A percentile compares a stretch with the other conserved stretches of the same genome.
Evolutionary conservation across 1,140 invertebrate genomes (phyloP).

Genomic region (Leptinotarsa texana): DNA sequence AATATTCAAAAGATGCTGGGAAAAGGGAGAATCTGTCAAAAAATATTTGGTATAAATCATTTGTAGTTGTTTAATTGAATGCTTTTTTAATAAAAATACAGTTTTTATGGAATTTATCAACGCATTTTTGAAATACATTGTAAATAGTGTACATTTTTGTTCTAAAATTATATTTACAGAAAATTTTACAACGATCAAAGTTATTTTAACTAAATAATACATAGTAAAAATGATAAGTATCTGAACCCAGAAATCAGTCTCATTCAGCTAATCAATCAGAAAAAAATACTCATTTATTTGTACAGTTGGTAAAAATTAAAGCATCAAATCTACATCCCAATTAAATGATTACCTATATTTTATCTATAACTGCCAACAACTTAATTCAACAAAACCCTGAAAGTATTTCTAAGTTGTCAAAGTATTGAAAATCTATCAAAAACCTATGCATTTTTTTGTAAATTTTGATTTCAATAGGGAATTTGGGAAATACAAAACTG

Average conservation of each 20-base stretch:
- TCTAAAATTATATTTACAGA: constrained; percentile 31
- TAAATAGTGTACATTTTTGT: constrained; percentile 15
- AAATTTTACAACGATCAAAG: constrained; percentile 10
- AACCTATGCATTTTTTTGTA: no score
- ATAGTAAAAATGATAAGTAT: constrained; percentile 16
- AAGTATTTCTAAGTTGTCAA: no score
- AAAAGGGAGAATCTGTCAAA: not conserved
- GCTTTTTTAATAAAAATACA: constrained; percentile 31
- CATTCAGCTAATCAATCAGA: constrained; percentile 22
- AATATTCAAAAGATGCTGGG: no score
- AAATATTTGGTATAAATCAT: not conserved
- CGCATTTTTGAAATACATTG: constrained; percentile 19
- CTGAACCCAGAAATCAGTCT: constrained; percentile 26
- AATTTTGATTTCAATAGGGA: no score
- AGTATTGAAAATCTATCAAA: no score
- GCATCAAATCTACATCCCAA: not conserved
- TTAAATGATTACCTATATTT: not conserved
- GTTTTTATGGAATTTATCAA: constrained; percentile 9
- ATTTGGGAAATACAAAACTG: no score
- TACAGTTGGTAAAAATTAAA: constrained; percentile 3
- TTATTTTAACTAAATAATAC: constrained; percentile 5
- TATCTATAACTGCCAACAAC: no score
- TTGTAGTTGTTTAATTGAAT: constrained; percentile 19
- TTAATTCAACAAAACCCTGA: no score
- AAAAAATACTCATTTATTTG: not conserved